Evolutionary conservation across 2,797 vertebrate genomes (phyloP), one percentile per base, ranked within the genome.

Genomic region (Sylvilagus floridanus): DNA sequence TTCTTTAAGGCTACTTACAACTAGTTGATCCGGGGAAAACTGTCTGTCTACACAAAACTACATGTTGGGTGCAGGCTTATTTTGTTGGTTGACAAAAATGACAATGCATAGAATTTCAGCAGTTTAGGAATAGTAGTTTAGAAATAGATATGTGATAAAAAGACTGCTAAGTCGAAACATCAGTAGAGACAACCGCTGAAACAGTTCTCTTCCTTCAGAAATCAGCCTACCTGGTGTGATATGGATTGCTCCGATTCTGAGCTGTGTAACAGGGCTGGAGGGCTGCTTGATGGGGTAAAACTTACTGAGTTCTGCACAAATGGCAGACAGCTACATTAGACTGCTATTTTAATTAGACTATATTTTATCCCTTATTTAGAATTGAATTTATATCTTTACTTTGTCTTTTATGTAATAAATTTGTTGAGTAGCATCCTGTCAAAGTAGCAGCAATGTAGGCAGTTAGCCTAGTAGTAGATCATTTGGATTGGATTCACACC

Each of bases 321-420:
- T 16, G 57, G 17, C n/a, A 54, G 37, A 17, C 10, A 32, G 11
- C 28, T 91, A 65, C 78, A 63, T 81, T 32, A 84, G 66, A 37
- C 14, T 63, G 32, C n/a, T 47, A 47, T 47, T 47, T 47, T 47
- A 47, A 47, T 47, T 47, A 9, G 42, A 47, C 42, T 47, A 8
- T 72, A 50, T 42, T 71, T 89, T n/a, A 65, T 93, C 76, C 26
- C 28, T 93, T 57, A 63, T 79, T 91, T 81, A 81, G 4, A 57
- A 12, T 84, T 65, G 62, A 47, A 54, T 71, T 22, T 75, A 68
- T 86, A 78, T 24, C 12, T 78, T 92, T 75, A 30, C 71, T 93
- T 93, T 76, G 73, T 17, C 62, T 90, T 85, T 86, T 66, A 60
- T 2, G 32, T 90, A 88, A 17, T 35, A 66, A n/a, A 69, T 78